Conservation (phyloP, 1,140 invertebrate species). For the Teleopsis dalmanni region DNA sequence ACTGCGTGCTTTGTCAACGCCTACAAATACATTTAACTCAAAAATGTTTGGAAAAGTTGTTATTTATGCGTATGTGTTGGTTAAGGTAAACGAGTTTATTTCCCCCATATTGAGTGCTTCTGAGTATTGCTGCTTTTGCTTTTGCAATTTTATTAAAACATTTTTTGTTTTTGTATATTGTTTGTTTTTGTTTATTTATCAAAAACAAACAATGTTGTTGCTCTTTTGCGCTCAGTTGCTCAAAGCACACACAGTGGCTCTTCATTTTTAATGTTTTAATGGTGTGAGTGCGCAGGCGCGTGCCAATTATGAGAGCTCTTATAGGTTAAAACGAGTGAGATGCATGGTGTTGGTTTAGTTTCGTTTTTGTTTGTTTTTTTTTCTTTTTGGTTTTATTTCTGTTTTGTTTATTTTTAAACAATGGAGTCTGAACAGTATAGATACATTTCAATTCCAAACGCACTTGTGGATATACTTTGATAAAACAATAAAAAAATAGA, state of each 20-base stretch:
- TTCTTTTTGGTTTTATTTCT: too few species aligned
- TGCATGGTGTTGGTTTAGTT: too few species aligned
- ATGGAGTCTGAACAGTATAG: conserved; percentile 7
- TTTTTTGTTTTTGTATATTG: neutral
- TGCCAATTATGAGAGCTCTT: conserved; percentile 26
- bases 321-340: too few species aligned
- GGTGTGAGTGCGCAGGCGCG: conserved; percentile 34
- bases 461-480: too few species aligned
- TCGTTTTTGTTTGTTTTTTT: too few species aligned
- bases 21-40: conserved; percentile 8
- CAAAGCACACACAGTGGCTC: too few species aligned
- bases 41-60: neutral
- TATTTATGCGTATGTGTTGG: neutral
- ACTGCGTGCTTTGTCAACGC: conserved; percentile 20
- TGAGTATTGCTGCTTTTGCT: conserved; percentile 17
- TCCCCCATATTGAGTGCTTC: conserved; percentile 31
- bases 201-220: neutral
- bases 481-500: too few species aligned
- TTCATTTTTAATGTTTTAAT: too few species aligned
- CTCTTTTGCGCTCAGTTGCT: too few species aligned
- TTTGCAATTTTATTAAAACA: neutral
- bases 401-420: too few species aligned
- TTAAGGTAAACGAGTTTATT: conserved; percentile 20
- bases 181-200: neutral
- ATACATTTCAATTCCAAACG: too few species aligned